These are phyloP conservation scores for Catocala sponsa DNA, from an alignment of 2,888 invertebrate species.

Conservation along the genomic window DNA sequence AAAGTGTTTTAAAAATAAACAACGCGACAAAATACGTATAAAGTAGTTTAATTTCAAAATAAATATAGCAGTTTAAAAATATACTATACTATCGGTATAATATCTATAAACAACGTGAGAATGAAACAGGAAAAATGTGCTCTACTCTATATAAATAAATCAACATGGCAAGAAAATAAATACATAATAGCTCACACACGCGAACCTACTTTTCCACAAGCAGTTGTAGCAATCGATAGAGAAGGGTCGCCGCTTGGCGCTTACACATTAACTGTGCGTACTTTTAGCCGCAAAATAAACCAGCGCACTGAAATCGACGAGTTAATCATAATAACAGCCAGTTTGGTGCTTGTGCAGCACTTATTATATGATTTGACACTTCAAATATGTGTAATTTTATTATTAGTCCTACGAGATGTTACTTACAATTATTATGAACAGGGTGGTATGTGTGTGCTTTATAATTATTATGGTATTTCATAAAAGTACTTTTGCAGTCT, in stretches of 20 bases:
- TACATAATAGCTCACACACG: conserved; percentile 41
- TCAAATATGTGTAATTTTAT: conserved; percentile 30
- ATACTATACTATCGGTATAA: conserved; percentile 28
- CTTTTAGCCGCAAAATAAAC: conserved; percentile 34
- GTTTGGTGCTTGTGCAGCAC: conserved; percentile 18
- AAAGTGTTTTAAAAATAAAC: no score
- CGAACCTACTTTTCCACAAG: conserved; percentile 31
- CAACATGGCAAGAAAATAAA: conserved; percentile 46
- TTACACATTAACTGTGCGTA: conserved; percentile 33
- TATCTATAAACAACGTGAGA: conserved; percentile 17
- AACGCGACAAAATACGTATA: no score
- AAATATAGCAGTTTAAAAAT: not conserved
- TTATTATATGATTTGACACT: conserved; percentile 34
- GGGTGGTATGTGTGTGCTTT: no score
- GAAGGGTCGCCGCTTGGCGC: conserved; percentile 22
- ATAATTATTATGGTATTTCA: no score
- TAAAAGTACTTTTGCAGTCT: no score
- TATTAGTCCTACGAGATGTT: conserved; percentile 14
- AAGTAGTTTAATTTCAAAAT: no score
- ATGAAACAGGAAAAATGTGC: conserved; percentile 36
- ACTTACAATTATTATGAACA: not conserved
- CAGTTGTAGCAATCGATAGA: conserved; percentile 45
- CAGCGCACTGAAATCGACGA: conserved; percentile 18
- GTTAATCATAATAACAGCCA: conserved; percentile 2
- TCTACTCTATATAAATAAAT: conserved; percentile 40